Conservation (phyloP, 23 tunicate species). For the Ciona savignyi region DNA sequence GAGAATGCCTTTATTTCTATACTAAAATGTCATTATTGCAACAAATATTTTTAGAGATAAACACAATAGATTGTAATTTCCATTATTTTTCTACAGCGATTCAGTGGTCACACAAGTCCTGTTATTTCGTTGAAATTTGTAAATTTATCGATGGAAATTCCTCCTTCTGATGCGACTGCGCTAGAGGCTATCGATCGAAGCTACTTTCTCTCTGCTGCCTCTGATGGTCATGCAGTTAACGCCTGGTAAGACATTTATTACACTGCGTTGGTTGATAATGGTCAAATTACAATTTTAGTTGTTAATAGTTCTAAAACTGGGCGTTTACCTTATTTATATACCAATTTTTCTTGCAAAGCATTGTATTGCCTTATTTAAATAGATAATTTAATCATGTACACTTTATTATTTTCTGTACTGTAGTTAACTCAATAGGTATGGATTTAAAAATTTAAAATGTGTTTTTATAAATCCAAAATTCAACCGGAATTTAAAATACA, state of each 20-base stretch:
- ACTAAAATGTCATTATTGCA: no score
- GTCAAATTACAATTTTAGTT: background rate
- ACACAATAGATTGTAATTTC: background rate
- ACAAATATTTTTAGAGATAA: background rate
- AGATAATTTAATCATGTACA: no score
- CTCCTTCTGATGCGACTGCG: conserved; percentile 1
- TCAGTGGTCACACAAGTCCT: conserved; percentile 63
- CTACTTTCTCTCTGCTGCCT: conserved; percentile 66
- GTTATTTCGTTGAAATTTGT: conserved; percentile 29
- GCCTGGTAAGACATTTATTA: conserved; percentile 38
- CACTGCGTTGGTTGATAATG: background rate
- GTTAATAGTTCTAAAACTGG: no score
- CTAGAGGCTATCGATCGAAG: conserved; percentile 32
- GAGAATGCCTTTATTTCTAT: no score
- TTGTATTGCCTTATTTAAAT: no score
- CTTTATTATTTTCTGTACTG: no score
- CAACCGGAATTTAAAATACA: no score
- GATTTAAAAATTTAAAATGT: no score
- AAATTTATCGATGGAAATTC: background rate
- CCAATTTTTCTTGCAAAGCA: no score
- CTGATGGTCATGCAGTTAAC: conserved; percentile 51
- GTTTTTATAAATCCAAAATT: no score
- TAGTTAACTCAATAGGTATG: no score
- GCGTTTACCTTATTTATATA: no score
- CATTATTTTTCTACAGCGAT: conserved; percentile 35